Conservation (phyloP, 2,113 vertebrate species). For the Indri indri region DNA sequence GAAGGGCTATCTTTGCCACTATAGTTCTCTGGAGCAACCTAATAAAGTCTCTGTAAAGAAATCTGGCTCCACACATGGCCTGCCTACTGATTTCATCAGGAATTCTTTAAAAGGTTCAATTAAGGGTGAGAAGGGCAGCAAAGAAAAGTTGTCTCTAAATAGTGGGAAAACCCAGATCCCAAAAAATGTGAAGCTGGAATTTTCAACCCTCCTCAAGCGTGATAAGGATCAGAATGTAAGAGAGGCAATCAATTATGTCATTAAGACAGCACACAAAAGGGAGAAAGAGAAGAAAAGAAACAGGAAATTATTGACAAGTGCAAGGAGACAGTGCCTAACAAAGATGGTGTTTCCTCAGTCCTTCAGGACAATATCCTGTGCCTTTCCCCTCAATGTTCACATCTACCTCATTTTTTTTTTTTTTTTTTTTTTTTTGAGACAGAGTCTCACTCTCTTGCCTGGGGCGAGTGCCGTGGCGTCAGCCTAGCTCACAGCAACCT, state of each 20-base stretch:
- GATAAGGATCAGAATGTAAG: slow-evolving; percentile 21
- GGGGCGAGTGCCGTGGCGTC: too few relatives aligned
- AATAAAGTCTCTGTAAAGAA: slow-evolving; percentile 33
- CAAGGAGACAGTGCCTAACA: neutral
- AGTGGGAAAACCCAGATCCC: neutral
- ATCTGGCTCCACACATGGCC: slow-evolving; percentile 47
- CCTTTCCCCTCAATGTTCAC: neutral
- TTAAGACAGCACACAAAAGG: neutral
- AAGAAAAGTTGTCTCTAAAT: neutral
- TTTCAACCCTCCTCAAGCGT: neutral
- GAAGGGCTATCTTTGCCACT: slow-evolving; percentile 18
- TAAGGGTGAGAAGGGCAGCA: neutral
- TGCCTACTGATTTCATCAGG: slow-evolving; percentile 24
- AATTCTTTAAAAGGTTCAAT: slow-evolving; percentile 4
- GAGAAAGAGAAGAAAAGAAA: neutral
- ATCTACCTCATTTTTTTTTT: neutral
- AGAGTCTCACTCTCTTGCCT: too few relatives aligned
- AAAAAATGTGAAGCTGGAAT: neutral
- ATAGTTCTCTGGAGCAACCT: slow-evolving; percentile 31
- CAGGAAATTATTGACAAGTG: neutral
- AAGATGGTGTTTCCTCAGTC: neutral
- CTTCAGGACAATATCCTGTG: neutral
- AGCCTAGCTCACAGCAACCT: too few relatives aligned
- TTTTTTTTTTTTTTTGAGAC: too few relatives aligned
- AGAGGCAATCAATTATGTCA: neutral